A percentile compares a stretch with the other conserved stretches of the same genome.
Evolutionary conservation across 2,113 vertebrate genomes (phyloP).

Genomic region (Ceyx margarethae): DNA sequence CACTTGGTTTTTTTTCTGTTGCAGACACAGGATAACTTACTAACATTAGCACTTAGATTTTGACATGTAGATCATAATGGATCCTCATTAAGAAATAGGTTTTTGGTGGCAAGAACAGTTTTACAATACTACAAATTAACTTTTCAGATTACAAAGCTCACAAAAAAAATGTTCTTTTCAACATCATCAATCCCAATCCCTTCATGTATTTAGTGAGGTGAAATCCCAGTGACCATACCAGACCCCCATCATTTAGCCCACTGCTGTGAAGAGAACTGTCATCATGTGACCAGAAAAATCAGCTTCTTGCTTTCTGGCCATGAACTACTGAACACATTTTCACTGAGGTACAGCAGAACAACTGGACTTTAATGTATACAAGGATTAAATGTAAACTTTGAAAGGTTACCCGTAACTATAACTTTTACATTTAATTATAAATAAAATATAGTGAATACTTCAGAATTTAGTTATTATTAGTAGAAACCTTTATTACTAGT

Average conservation of each 20-base stretch:
- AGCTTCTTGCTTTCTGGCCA: background rate
- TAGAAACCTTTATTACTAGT: background rate
- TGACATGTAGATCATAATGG: background rate
- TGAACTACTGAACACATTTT: background rate
- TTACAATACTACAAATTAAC: background rate
- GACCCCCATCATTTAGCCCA: background rate
- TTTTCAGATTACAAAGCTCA: conserved; percentile 1
- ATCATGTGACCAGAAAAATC: background rate
- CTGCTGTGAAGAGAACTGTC: background rate
- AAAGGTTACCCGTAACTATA: background rate
- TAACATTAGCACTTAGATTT: background rate
- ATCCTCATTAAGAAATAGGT: background rate
- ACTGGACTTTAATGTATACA: fast-evolving
- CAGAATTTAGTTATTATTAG: background rate
- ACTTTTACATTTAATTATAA: background rate
- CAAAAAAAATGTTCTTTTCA: background rate
- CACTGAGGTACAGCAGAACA: background rate
- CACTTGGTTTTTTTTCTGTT: background rate
- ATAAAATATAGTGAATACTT: background rate
- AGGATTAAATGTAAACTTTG: background rate
- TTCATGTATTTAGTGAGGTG: background rate
- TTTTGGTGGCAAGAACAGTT: background rate
- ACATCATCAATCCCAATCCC: background rate
- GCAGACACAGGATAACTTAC: background rate
- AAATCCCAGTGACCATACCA: background rate